These are phyloP conservation scores for Pempheris klunzingeri DNA, from an alignment of 2,797 vertebrate species.

Conservation along the genomic window DNA sequence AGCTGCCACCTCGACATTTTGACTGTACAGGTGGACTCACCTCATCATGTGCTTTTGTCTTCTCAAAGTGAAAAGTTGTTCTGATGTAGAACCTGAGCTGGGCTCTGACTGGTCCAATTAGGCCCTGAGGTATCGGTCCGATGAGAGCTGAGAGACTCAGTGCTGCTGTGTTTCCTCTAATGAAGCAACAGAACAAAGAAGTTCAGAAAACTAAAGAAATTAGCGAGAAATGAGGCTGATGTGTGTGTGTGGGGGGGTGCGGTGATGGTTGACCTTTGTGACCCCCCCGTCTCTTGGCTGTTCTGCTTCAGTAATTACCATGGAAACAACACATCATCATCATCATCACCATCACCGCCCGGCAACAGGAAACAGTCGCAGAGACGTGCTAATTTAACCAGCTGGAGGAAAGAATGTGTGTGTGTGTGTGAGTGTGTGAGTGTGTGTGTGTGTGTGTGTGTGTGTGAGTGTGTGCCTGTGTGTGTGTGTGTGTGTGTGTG, in stretches of 20 bases:
- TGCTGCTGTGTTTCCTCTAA: background rate
- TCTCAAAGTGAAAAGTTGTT: too few relatives aligned
- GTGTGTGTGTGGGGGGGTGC: too few relatives aligned
- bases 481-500: background rate
- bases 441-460: background rate
- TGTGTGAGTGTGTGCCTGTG: constrained; percentile 7
- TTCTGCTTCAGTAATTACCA: constrained; percentile 65
- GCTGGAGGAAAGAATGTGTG: constrained; percentile 9
- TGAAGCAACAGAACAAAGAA: constrained; percentile 7
- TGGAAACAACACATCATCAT: constrained; percentile 62
- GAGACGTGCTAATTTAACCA: constrained; percentile 48
- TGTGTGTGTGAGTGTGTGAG: constrained; percentile 6
- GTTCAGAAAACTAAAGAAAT: background rate
- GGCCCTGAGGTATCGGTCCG: background rate
- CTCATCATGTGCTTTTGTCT: background rate
- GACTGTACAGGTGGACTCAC: too few relatives aligned
- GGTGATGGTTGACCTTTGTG: constrained; percentile 48
- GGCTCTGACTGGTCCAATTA: background rate
- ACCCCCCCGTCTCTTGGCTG: constrained; percentile 49
- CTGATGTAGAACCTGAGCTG: too few relatives aligned
- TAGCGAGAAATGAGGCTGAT: background rate
- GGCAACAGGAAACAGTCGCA: constrained; percentile 47
- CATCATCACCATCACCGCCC: constrained; percentile 39
- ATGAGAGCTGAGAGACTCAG: background rate
- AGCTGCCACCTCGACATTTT: too few relatives aligned